Base-by-base conservation (phyloP, 2,888 invertebrate genomes). In the Dexiosoma caninum region DNA sequence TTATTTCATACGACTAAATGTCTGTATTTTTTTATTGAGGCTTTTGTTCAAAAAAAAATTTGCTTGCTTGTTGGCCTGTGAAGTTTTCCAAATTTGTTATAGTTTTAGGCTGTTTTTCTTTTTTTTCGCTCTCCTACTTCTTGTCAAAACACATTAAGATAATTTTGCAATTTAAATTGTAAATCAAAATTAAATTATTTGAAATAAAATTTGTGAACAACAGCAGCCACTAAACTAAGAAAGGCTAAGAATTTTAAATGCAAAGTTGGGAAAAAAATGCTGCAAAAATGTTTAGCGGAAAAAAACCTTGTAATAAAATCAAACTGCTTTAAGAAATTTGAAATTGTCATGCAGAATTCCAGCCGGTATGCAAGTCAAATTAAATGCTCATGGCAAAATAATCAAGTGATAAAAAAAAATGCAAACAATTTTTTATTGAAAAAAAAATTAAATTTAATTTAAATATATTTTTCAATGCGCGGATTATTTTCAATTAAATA, bases 151-250 rank as follows among this genome's bases (percentile, higher is more conserved):
- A 81, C 77, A 81, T 81, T 81, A 81, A 77, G 81, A 81, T 81
- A 81, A 81, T 81, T 81, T 81, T 81, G 81, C 72, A 81, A 81
- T 81, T 81, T 81, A 81, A 81, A 81, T 81, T 81, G 81, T 77
- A 81, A 81, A 72, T 81, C 69, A 77, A 81, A 67, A 72, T 46
- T 51, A 72, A 74, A 81, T 72, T 69, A 53, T 67, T 40, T 40
- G 8, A 23, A 23, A 32, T 53, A 60, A 6, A 23, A 12, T 21
- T 7, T 0, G 55, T 9, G 37, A 46, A 46, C 12, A 67, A 42
- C 44, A 23, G 1, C 46, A 70, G 27, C 46, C 30, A 70, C 70
- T 70, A 8, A n/a, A 40, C 70, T 70, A 46, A 37, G 77, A 70
- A 70, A 77, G 70, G 70, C 77, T 62, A 77, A 77, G 62, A 70